Conservation (phyloP, 2,888 invertebrate genomes). For the Diarsia rubi region DNA sequence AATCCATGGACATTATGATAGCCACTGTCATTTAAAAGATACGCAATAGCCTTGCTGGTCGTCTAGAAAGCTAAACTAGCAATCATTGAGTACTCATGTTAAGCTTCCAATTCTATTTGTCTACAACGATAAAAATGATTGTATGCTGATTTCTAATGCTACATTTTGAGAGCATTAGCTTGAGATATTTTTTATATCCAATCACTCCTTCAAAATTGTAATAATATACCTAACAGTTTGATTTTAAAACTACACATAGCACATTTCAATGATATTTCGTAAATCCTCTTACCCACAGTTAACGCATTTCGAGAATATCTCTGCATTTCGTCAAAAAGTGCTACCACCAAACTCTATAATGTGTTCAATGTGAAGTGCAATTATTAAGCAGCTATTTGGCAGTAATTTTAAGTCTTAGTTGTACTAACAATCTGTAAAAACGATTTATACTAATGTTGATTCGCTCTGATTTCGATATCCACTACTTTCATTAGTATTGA, state of each 20-base stretch:
- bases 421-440: slow-evolving; percentile 25
- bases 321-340: slow-evolving; percentile 43
- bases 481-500: slow-evolving; percentile 1
- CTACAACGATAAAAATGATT: slow-evolving; percentile 19
- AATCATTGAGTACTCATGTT: slow-evolving; percentile 21
- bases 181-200: slow-evolving; percentile 27
- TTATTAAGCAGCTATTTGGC: slow-evolving; percentile 59
- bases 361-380: slow-evolving; percentile 58
- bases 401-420: slow-evolving; percentile 56
- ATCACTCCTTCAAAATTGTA: slow-evolving; percentile 20
- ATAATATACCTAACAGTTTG: slow-evolving; percentile 31
- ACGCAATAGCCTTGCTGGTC: too few species aligned
- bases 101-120: slow-evolving; percentile 37
- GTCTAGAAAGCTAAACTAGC: background rate
- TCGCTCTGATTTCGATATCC: background rate
- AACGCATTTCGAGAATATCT: slow-evolving; percentile 39
- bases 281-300: background rate
- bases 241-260: slow-evolving; percentile 42
- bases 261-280: slow-evolving; percentile 13
- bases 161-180: background rate
- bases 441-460: background rate
- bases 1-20: too few species aligned
- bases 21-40: too few species aligned
- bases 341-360: slow-evolving; percentile 55
- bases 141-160: slow-evolving; percentile 25